Evolutionary conservation across 1,140 invertebrate genomes (phyloP).

Genomic region (Bilobella aurantiaca): DNA sequence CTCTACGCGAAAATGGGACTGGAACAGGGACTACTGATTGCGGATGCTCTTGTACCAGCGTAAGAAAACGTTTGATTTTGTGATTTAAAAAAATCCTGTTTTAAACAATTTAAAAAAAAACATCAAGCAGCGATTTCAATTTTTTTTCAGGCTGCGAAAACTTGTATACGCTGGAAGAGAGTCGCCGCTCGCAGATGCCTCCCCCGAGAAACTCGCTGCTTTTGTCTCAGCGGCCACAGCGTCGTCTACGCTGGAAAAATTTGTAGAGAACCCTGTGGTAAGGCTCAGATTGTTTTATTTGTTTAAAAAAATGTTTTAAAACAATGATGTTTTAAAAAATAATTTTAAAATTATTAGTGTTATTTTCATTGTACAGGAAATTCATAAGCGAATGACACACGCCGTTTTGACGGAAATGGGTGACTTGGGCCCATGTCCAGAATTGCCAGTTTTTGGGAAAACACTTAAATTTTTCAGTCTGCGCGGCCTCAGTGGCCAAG

Average conservation of each 20-base stretch:
- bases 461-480: neutral
- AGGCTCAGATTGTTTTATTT: neutral
- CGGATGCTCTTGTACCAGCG: slow-evolving; percentile 1
- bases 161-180: neutral
- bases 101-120: neutral
- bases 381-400: neutral
- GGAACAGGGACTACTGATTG: neutral
- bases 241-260: neutral
- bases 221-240: neutral
- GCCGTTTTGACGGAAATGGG: neutral
- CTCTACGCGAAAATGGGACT: neutral
- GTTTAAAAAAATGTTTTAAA: neutral
- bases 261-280: neutral
- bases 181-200: neutral
- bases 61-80: too few species aligned
- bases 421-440: neutral
- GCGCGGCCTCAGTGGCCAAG: neutral
- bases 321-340: neutral
- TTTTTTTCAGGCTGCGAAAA: neutral
- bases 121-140: neutral
- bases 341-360: neutral
- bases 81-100: too few species aligned
- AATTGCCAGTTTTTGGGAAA: neutral
- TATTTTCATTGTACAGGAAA: neutral
- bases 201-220: neutral